Conservation (phyloP, 2,888 invertebrate genomes). For the Arctia plantaginis region DNA sequence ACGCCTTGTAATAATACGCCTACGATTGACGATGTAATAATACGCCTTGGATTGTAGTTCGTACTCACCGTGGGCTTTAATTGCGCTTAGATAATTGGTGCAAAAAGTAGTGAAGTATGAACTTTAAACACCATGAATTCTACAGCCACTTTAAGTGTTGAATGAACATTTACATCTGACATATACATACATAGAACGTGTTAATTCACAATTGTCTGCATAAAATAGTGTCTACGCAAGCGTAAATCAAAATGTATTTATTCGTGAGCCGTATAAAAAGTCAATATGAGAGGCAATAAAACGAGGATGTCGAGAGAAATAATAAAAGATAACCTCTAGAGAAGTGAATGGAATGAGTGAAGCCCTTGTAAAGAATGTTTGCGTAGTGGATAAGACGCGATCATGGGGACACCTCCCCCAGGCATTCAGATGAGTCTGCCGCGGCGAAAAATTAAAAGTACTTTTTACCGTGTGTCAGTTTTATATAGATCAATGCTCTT, state of each 20-base stretch:
- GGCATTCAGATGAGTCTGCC: slow-evolving; percentile 62
- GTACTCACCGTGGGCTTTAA: too few relatives aligned
- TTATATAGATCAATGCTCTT: slow-evolving; percentile 48
- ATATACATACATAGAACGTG: slow-evolving; percentile 71
- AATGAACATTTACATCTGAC: slow-evolving; percentile 63
- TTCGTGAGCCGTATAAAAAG: slow-evolving; percentile 84
- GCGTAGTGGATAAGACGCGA: slow-evolving; percentile 84
- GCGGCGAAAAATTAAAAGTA: slow-evolving; percentile 77
- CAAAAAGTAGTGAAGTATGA: not conserved
- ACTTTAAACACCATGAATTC: not conserved
- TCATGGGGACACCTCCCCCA: slow-evolving; percentile 81
- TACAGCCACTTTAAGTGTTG: slow-evolving; percentile 22
- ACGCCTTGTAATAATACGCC: too few relatives aligned
- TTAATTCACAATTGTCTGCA: slow-evolving; percentile 78
- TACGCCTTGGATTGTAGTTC: too few relatives aligned
- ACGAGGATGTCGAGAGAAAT: slow-evolving; percentile 81
- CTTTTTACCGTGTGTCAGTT: slow-evolving; percentile 68
- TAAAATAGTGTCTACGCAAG: slow-evolving; percentile 74
- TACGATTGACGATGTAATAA: too few relatives aligned
- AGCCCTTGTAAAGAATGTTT: slow-evolving; percentile 85
- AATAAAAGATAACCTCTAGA: slow-evolving; percentile 85
- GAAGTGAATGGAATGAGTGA: slow-evolving; percentile 82
- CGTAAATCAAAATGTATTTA: slow-evolving; percentile 86
- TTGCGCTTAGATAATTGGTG: not conserved
- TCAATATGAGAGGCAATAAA: slow-evolving; percentile 86